A percentile compares a stretch with the other conserved stretches of the same genome.
These are phyloP conservation scores for Stenodera caucasica DNA, from an alignment of 2,888 invertebrate species.

Conservation along the genomic window DNA sequence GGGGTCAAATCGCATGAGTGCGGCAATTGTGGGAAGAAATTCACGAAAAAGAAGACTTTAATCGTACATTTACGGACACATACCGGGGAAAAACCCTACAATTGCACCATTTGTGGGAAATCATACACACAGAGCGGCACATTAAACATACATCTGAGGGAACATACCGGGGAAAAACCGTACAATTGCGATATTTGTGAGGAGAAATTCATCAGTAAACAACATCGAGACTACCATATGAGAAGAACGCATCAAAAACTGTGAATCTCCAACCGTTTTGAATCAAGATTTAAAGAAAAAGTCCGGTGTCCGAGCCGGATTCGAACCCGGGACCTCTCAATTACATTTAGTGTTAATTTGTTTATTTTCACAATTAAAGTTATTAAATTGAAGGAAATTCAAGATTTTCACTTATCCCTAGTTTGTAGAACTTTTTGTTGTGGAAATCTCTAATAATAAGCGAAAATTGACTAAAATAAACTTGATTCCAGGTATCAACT, in stretches of 20 bases:
- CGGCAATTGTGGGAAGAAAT: slow-evolving; percentile 33
- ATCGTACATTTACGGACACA: slow-evolving; percentile 28
- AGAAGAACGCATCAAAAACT: neutral
- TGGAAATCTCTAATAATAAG: no score
- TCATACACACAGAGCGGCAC: slow-evolving; percentile 58
- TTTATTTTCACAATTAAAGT: no score
- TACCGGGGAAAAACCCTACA: slow-evolving; percentile 30
- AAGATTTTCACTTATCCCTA: no score
- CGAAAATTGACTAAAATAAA: no score
- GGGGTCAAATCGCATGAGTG: slow-evolving; percentile 27
- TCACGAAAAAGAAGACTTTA: slow-evolving; percentile 40
- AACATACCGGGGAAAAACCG: slow-evolving; percentile 50
- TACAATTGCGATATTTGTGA: slow-evolving; percentile 40
- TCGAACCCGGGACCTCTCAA: no score
- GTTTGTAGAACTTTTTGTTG: no score
- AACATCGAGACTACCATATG: slow-evolving; percentile 51
- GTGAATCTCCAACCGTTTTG: no score
- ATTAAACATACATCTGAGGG: slow-evolving; percentile 59
- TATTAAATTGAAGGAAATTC: no score
- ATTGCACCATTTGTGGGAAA: slow-evolving; percentile 54
- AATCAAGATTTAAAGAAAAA: no score
- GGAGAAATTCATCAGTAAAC: slow-evolving; percentile 39
- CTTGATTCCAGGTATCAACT: neutral
- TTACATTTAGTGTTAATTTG: no score
- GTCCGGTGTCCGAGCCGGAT: no score